A percentile compares a stretch with the other conserved stretches of the same genome.
These are phyloP conservation scores for Pyxicephalus adspersus DNA, from an alignment of 2,113 vertebrate genomes.

Conservation along the genomic window DNA sequence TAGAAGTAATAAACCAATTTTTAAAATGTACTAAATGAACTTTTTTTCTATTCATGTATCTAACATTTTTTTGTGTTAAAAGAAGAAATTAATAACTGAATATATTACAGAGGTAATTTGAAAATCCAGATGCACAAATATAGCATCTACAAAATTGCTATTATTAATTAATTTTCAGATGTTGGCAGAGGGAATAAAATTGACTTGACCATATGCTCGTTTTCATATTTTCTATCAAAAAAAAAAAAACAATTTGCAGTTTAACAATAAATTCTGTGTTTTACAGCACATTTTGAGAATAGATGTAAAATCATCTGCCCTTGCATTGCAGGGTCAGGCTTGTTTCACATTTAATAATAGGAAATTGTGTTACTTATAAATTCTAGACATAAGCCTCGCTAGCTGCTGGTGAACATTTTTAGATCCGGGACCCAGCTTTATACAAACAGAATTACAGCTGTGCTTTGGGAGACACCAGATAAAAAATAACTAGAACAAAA, in stretches of 20 bases:
- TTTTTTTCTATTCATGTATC: neutral
- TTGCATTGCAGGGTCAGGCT: conserved; percentile 3
- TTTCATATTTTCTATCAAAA: conserved; percentile 15
- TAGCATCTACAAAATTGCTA: conserved; percentile 18
- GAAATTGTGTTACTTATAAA: neutral
- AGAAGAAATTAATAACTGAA: neutral
- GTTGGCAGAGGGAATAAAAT: conserved; percentile 9
- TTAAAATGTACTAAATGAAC: neutral
- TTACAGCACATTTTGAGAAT: conserved; percentile 14
- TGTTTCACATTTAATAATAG: neutral
- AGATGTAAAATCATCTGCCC: conserved; percentile 28
- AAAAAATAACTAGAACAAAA: neutral
- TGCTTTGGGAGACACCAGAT: neutral
- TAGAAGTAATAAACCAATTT: neutral
- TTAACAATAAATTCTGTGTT: conserved; percentile 12
- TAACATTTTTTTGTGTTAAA: neutral
- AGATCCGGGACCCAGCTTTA: neutral
- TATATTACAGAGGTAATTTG: neutral
- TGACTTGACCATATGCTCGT: conserved; percentile 42
- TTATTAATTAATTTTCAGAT: conserved; percentile 33
- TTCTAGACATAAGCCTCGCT: neutral
- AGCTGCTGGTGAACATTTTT: neutral
- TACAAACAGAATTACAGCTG: neutral
- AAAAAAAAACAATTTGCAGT: conserved; percentile 16
- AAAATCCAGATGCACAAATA: neutral